Base-by-base conservation (phyloP, 2,888 invertebrate genomes). In the Perizoma affinitatum region DNA sequence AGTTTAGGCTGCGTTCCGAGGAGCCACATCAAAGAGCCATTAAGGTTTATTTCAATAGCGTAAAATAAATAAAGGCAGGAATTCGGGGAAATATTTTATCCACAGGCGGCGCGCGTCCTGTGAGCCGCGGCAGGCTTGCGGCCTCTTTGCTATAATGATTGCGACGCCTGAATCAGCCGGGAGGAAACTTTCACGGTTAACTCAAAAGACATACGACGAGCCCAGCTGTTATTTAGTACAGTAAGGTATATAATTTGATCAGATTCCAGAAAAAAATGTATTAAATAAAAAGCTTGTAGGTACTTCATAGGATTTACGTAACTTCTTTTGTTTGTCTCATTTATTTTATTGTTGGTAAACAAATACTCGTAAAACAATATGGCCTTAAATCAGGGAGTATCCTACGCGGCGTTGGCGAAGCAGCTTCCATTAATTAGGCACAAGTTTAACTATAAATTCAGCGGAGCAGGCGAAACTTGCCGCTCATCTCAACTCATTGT, bases 381-480 rank as follows among this genome's bases (percentile, higher is more conserved):
- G 79, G 69, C 71, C 78, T 82, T 82, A 87, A 86, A 87, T 87
- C 80, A 84, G 79, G 78, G 79, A 84, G 79, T 80, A 79, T 70
- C 76, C 76, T 75, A 79, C 79, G 82, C 80, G 80, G 80, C 78
- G 78, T 84, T 83, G 80, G 81, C 76, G 78, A 78, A 86, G 80
- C 84, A 81, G 84, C 85, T 88, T 86, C 84, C 87, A 90, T 90
- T 91, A 90, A 91, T 92, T 90, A 90, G 87, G 75, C 80, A 86
- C 83, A 90, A 91, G 90, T 91, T 92, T 86, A 77, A 89, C 90
- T 86, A 90, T 92, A 92, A 91, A 92, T 92, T 86, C 79, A 78
- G 76, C 76, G 73, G 80, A 85, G 84, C 82, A 82, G 50, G 79
- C 78, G 71, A 84, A 90, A 88, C 87, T 90, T 87, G 73, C 80